Conservation (phyloP, 2,113 vertebrate genomes). For the Macrotus californicus region DNA sequence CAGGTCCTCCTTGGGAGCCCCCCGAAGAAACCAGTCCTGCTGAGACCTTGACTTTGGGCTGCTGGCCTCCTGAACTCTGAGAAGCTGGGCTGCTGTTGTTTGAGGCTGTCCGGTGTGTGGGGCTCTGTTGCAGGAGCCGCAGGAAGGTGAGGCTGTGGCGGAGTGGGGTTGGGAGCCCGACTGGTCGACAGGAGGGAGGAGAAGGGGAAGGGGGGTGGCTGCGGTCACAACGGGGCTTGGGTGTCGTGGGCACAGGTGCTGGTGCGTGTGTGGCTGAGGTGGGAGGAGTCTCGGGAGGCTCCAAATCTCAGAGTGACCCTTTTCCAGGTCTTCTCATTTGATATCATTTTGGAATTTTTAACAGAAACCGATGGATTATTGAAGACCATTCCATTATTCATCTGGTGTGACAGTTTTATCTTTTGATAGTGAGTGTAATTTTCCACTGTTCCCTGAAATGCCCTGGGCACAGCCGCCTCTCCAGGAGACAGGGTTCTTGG, state of each 20-base stretch:
- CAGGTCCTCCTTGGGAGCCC: not conserved
- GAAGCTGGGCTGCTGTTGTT: not conserved
- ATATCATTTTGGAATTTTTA: constrained; percentile 38
- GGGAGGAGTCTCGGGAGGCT: not conserved
- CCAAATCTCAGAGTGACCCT: not conserved
- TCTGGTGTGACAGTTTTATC: not conserved
- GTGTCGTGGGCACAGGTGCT: not conserved
- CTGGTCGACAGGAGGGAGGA: not conserved
- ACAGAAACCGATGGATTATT: constrained; percentile 49
- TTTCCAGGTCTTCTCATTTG: not conserved
- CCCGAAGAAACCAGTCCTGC: not conserved
- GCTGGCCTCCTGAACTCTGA: not conserved
- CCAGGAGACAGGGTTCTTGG: not conserved
- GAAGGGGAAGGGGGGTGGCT: not conserved
- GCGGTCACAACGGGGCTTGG: not conserved
- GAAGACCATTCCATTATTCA: constrained; percentile 56
- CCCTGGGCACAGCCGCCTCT: not conserved
- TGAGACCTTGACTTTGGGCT: not conserved
- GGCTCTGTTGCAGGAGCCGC: rapidly evolving
- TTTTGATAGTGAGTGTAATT: not conserved
- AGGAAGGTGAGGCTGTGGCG: no score
- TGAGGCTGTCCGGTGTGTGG: not conserved
- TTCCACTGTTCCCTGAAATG: not conserved
- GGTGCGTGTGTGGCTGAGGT: rapidly evolving
- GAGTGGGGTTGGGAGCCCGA: no score